These are phyloP conservation scores for Zaprionus taronus DNA, from an alignment of 1,140 invertebrate genomes.

Conservation along the genomic window DNA sequence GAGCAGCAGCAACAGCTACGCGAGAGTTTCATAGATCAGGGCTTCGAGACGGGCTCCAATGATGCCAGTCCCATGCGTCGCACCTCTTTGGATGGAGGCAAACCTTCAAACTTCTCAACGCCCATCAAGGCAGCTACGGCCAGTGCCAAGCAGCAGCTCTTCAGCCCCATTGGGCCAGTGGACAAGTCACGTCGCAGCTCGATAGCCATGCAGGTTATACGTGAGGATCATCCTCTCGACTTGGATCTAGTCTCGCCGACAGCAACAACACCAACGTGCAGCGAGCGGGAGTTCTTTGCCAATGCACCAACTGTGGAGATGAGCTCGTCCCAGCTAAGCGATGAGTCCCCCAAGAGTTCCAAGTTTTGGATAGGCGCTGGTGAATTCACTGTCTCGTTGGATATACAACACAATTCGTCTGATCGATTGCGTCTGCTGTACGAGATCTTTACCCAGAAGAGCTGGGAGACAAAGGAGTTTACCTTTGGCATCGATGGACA, in stretches of 20 bases:
- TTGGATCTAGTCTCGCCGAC: slow-evolving; percentile 39
- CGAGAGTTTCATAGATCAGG: slow-evolving; percentile 76
- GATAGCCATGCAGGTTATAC: slow-evolving; percentile 76
- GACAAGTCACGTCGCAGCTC: slow-evolving; percentile 71
- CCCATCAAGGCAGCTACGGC: slow-evolving; percentile 56
- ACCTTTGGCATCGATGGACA: slow-evolving; percentile 78
- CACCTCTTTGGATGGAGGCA: slow-evolving; percentile 18
- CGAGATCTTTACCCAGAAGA: slow-evolving; percentile 77
- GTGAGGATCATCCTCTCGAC: slow-evolving; percentile 73
- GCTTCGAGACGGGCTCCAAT: slow-evolving; percentile 79
- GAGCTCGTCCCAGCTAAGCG: slow-evolving; percentile 49
- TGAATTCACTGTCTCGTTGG: slow-evolving; percentile 65
- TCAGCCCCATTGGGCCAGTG: slow-evolving; percentile 57
- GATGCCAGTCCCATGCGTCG: slow-evolving; percentile 67
- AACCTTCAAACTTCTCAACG: slow-evolving; percentile 65
- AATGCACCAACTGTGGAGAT: slow-evolving; percentile 71
- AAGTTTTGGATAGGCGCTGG: slow-evolving; percentile 71
- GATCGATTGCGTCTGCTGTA: slow-evolving; percentile 67
- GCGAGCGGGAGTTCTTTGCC: slow-evolving; percentile 67
- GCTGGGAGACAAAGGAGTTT: slow-evolving; percentile 63
- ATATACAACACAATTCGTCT: slow-evolving; percentile 55
- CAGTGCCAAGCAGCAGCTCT: slow-evolving; percentile 57
- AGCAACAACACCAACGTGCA: slow-evolving; percentile 50
- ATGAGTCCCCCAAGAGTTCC: slow-evolving; percentile 30
- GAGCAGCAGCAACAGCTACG: slow-evolving; percentile 26